Evolutionary conservation across 2,797 vertebrate genomes (phyloP).

Genomic region (Trachurus trachurus): DNA sequence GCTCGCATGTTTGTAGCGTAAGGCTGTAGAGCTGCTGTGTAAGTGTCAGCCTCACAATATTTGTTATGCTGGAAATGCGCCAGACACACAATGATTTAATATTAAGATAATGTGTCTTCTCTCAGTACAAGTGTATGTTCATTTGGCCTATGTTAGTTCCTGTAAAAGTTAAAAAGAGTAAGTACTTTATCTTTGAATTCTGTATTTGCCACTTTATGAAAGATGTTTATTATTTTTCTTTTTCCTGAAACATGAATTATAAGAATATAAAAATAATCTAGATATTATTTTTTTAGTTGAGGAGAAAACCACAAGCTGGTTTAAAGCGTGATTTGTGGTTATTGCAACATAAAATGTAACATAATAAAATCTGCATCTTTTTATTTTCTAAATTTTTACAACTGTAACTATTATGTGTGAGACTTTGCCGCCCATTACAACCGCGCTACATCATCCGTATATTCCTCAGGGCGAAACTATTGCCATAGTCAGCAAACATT

Average conservation of each 20-base stretch:
- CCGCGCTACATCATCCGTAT: slow-evolving; percentile 6
- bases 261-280: neutral
- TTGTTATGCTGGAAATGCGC: slow-evolving; percentile 13
- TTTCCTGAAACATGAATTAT: slow-evolving; percentile 1
- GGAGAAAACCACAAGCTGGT: neutral
- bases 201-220: neutral
- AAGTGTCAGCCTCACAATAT: neutral
- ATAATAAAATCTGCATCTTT: neutral
- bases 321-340: neutral
- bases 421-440: neutral
- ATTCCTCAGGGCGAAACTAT: neutral
- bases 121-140: neutral
- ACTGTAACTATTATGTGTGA: slow-evolving; percentile 4
- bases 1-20: slow-evolving; percentile 13
- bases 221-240: neutral
- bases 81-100: slow-evolving; percentile 18
- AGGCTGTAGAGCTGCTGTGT: slow-evolving; percentile 1
- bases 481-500: neutral
- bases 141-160: neutral
- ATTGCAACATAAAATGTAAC: neutral
- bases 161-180: neutral
- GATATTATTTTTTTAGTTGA: neutral
- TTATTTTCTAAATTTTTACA: neutral
- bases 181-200: neutral
- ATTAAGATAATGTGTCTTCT: slow-evolving; percentile 4